Percentiles rank a stretch among this genome's conserved stretches.
These are phyloP conservation scores for Salarias fasciatus DNA, from an alignment of 2,797 vertebrate species.

Conservation along the genomic window DNA sequence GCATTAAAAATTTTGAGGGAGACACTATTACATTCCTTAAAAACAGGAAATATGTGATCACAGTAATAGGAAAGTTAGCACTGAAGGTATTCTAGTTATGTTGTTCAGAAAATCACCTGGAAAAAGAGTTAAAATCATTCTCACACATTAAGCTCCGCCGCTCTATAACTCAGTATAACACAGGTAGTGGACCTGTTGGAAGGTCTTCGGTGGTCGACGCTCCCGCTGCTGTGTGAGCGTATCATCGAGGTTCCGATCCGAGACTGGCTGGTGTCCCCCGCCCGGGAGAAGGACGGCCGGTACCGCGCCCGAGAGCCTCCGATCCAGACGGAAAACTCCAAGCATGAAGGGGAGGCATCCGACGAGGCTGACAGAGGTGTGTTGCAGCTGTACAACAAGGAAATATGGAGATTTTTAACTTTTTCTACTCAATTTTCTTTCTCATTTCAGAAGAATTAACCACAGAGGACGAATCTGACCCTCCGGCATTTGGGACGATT, in stretches of 20 bases:
- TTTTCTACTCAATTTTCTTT: constrained; percentile 1
- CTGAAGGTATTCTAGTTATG: too few species aligned
- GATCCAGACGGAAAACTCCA: constrained; percentile 21
- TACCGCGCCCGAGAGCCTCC: constrained; percentile 70
- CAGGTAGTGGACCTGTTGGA: constrained; percentile 92
- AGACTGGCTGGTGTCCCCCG: constrained; percentile 88
- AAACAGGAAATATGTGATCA: too few species aligned
- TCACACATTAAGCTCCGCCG: too few species aligned
- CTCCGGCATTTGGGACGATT: constrained; percentile 65
- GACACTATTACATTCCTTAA: too few species aligned
- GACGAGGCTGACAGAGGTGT: constrained; percentile 70
- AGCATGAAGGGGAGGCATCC: constrained; percentile 32
- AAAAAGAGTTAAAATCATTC: too few species aligned
- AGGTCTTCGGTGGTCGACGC: constrained; percentile 77
- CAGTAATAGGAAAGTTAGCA: too few species aligned
- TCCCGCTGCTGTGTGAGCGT: constrained; percentile 87
- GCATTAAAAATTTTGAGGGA: too few species aligned
- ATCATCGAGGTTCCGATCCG: constrained; percentile 86
- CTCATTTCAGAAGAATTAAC: constrained; percentile 48
- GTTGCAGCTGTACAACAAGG: rapidly evolving
- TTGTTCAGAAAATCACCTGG: too few species aligned
- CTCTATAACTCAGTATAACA: constrained; percentile 82
- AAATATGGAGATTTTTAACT: rapidly evolving
- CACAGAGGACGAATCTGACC: constrained; percentile 4
- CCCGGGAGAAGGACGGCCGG: constrained; percentile 81